phyloP scores from a whole-genome alignment of 2,888 invertebrate genomes.

The Limnephilus marmoratus region DNA sequence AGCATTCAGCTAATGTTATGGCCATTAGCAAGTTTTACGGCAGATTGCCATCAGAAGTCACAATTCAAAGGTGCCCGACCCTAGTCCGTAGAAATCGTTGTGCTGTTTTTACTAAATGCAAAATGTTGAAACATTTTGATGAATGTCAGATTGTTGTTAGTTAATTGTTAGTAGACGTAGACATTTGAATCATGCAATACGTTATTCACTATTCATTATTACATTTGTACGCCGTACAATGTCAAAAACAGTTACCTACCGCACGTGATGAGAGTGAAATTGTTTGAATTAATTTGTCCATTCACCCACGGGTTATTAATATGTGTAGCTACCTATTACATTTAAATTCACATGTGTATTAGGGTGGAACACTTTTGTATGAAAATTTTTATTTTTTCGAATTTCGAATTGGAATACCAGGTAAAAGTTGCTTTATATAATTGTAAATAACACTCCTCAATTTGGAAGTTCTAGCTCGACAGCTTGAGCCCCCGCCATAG shows the following conservation, averaged over 20 bases:
- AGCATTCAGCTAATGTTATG: not conserved
- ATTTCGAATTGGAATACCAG: no score
- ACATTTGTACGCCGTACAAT: not conserved
- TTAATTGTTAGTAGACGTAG: not conserved
- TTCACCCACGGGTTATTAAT: not conserved
- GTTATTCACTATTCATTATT: not conserved
- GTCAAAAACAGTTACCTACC: not conserved
- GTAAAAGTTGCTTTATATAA: no score
- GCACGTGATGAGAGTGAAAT: not conserved
- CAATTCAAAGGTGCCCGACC: not conserved
- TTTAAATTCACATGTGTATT: no score
- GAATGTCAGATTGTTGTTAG: not conserved
- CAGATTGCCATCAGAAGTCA: not conserved
- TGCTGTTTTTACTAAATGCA: not conserved
- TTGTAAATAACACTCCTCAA: no score
- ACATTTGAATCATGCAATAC: not conserved
- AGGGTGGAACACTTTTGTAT: no score
- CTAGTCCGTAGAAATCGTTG: not conserved
- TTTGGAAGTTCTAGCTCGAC: no score
- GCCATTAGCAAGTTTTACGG: not conserved
- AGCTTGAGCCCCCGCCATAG: no score
- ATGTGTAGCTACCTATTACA: no score
- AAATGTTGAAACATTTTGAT: not conserved
- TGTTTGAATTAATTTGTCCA: conserved; percentile 2
- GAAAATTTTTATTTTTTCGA: no score